Base-by-base conservation (phyloP, 2,888 invertebrate species). In the Saturnia pavonia region DNA sequence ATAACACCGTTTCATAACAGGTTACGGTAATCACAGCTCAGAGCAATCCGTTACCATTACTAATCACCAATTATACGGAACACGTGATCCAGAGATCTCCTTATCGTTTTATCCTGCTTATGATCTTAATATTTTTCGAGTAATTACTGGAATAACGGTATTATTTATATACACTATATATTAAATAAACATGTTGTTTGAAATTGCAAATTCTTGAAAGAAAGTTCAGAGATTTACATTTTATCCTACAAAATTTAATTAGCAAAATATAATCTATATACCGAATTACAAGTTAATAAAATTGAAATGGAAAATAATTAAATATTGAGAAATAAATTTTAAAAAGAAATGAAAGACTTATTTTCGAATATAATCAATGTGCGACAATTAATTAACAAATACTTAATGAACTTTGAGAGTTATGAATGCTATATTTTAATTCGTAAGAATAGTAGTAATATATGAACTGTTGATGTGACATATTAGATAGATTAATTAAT, bases 1-100 rank as follows among this genome's bases (percentile, higher is more conserved):
- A 22, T 78, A 67, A 80, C 78, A 81, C 78, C 76, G 76, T 78
- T 72, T 60, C 70, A 72, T 75, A 79, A 78, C 63, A 27, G 71
- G 68, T 40, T 42, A 65, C 65, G 65, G 65, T 65, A 65, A 40
- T 65, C 40, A 65, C 40, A 40, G 67, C 63, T 69, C 69, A 25
- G 65, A 74, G 70, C 34, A 73, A 19, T 73, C 67, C 57, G 72
- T 75, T 75, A 75, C 57, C 42, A 72, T 65, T 40, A 69, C 67
- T 68, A 67, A 65, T 72, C 70, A 72, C 67, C 70, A 54, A 69
- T 70, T 68, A 60, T 72, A 72, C 60, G 69, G 60, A 69, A 72
- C 69, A 71, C 72, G 72, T 75, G 67, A 76, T 71, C 71, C 65
- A 68, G 67, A 67, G 67, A n/a, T 65, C 40, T 74, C 73, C 73